Evolutionary conservation across 2,113 vertebrate species (phyloP).

Genomic region (Jaculus jaculus): DNA sequence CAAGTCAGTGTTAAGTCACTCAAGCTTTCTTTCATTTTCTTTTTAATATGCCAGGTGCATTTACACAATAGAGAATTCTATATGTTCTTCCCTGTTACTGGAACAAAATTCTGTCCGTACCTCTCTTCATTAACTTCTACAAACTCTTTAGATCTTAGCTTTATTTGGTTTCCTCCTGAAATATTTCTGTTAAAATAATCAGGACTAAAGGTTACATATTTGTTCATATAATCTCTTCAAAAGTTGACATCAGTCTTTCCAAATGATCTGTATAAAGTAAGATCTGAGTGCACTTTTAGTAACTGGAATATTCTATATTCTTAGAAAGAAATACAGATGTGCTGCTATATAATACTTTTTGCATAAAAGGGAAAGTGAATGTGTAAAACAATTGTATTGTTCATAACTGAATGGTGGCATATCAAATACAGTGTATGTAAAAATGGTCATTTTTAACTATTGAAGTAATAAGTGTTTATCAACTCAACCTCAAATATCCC

Average conservation of each 20-base stretch:
- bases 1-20: constrained; percentile 23
- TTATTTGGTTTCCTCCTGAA: neutral
- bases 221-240: neutral
- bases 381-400: neutral
- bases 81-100: neutral
- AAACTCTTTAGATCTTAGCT: neutral
- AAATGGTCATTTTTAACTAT: neutral
- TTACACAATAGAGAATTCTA: neutral
- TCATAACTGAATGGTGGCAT: neutral
- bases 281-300: neutral
- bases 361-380: neutral
- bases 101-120: neutral
- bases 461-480: neutral
- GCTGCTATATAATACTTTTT: neutral
- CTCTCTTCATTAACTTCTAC: neutral
- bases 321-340: neutral
- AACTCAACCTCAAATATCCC: neutral
- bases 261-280: neutral
- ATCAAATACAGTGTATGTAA: neutral
- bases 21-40: neutral
- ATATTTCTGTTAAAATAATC: neutral
- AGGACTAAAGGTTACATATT: neutral
- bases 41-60: neutral
- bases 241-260: neutral
- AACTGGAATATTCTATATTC: neutral